phyloP scores from a whole-genome alignment of 2,797 vertebrate genomes.

The Oreochromis mossambicus region DNA sequence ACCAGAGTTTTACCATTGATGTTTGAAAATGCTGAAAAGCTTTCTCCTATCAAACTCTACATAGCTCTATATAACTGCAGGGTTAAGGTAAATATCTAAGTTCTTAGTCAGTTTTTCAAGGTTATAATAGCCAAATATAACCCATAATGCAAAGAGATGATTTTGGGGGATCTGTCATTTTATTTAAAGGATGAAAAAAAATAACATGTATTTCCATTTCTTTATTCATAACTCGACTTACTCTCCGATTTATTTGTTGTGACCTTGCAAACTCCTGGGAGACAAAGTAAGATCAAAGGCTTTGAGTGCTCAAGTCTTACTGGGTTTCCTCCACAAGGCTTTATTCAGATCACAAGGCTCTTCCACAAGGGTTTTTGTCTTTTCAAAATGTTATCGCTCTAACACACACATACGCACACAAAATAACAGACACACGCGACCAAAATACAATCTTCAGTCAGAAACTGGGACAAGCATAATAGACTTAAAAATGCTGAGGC shows the following conservation, averaged over 20 bases:
- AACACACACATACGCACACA: constrained; percentile 16
- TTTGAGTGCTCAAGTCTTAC: background rate
- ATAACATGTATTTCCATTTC: background rate
- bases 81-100: background rate
- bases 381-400: constrained; percentile 33
- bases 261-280: constrained; percentile 21
- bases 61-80: background rate
- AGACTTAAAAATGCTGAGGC: constrained; percentile 32
- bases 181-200: background rate
- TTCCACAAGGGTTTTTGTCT: constrained; percentile 31
- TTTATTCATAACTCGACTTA: background rate
- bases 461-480: constrained; percentile 33
- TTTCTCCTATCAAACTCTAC: background rate
- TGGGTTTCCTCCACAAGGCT: constrained; percentile 19
- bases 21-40: background rate
- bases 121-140: background rate
- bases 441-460: constrained; percentile 11
- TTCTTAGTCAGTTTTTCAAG: background rate
- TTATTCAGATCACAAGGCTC: constrained; percentile 31
- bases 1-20: background rate
- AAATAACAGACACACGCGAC: background rate
- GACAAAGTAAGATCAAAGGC: constrained; percentile 21
- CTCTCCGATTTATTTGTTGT: background rate
- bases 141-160: background rate
- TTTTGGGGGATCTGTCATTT: background rate